Base-by-base conservation (phyloP, 2,888 invertebrate genomes). In the Therioaphis trifolii region DNA sequence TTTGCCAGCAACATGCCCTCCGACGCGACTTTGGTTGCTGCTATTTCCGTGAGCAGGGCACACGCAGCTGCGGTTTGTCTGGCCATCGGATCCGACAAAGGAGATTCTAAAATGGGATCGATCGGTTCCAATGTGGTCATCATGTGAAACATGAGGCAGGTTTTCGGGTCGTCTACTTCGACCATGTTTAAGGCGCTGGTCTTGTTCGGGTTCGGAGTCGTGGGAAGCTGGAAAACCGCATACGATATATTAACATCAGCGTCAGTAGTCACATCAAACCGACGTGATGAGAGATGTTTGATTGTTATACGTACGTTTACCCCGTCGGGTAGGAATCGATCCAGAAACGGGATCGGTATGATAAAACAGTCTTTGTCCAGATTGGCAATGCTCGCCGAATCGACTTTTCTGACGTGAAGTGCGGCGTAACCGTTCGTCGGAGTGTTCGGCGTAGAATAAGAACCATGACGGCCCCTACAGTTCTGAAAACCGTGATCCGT, bases 311-410 rank as follows among this genome's bases (percentile, higher is more conserved):
- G 88, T 88, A 96, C 95, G 89, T 95, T 95, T 86, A 96, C 95
- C 87, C 96, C 96, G 86, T 95, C 95, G 86, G 96, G 96, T 87
- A 96, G 91, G 90, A 96, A 96, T 87, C 96, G 91, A 88, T 94
- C 94, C 87, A 96, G 91, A 88, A 95, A 95, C 87, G 96, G 95
- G 75, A 96, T 94, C 11, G 96, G 96, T 89, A 96, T 96, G 88
- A 96, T 96, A 90, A 96, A 96, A 89, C 96, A 96, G 90, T 96
- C 96, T 87, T 94, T 92, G 89, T 96, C 95, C 87, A 96, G 90
- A 74, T 94, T 94, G 74, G 95, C 93, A 87, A 96, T 90, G 5
- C 95, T 94, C 85, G 94, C 93, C 61, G 94, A 94, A 88, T 94
- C 93, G 74, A 92, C 91, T 85, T 85, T 85, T 85, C 84, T 85